Evolutionary conservation across 2,113 vertebrate species (phyloP).

Genomic region (Ceyx melanurus): DNA sequence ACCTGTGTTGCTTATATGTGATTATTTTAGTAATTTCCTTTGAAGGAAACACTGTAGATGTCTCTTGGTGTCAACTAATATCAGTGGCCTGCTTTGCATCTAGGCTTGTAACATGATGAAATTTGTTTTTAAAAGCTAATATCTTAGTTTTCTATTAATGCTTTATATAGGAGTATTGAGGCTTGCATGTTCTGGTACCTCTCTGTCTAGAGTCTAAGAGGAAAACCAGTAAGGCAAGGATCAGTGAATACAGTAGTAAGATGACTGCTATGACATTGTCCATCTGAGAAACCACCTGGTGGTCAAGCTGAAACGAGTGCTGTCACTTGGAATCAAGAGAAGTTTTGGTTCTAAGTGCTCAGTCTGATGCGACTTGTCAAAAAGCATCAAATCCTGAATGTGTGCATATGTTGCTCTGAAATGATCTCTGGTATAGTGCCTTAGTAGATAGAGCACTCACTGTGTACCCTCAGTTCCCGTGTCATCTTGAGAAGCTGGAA

Average conservation of each 20-base stretch:
- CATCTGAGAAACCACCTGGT: not conserved
- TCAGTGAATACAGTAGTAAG: not conserved
- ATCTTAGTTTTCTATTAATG: not conserved
- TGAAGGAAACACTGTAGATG: not conserved
- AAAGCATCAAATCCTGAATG: not conserved
- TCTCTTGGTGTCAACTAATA: not conserved
- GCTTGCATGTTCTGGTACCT: not conserved
- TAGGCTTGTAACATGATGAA: not conserved
- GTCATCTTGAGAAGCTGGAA: not conserved
- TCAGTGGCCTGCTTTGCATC: not conserved
- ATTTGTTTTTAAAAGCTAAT: not conserved
- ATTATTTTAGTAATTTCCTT: not conserved
- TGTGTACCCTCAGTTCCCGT: not conserved
- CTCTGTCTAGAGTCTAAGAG: not conserved
- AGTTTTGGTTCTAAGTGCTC: not conserved
- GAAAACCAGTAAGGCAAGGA: not conserved
- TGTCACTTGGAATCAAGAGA: not conserved
- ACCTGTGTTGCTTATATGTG: not conserved
- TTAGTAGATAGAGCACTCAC: not conserved
- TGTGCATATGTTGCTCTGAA: not conserved
- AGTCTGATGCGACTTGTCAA: not conserved
- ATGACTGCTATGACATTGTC: not conserved
- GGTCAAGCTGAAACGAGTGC: not conserved
- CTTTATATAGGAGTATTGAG: not conserved
- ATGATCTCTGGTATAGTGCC: not conserved